Evolutionary conservation across 2,888 invertebrate species (phyloP).

Genomic region (Nysson spinosus): DNA sequence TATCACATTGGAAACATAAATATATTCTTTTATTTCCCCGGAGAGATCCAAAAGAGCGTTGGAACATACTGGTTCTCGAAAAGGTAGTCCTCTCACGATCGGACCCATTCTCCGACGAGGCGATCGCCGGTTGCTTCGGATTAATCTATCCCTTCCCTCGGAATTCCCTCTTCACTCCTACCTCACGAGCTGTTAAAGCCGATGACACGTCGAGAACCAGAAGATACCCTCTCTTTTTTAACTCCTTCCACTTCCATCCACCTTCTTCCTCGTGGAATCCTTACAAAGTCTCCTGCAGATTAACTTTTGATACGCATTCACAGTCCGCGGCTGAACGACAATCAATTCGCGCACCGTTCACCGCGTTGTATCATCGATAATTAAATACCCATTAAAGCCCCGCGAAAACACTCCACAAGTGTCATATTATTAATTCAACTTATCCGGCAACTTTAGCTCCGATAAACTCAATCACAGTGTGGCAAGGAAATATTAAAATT

Average conservation of each 20-base stretch:
- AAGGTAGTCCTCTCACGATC: conserved; percentile 59
- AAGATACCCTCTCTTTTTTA: conserved; percentile 16
- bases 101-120: conserved; percentile 40
- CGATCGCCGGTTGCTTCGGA: conserved; percentile 49
- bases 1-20: conserved; percentile 18
- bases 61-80: conserved; percentile 20
- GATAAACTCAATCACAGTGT: no score
- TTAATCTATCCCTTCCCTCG: conserved; percentile 37
- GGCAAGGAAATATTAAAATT: no score
- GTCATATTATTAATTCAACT: no score
- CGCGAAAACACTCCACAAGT: no score
- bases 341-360: conserved; percentile 33
- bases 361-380: conserved; percentile 37
- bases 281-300: conserved; percentile 42
- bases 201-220: conserved; percentile 38
- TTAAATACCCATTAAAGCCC: no score
- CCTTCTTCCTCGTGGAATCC: no score
- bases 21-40: conserved; percentile 54
- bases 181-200: conserved; percentile 14
- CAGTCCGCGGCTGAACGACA: conserved; percentile 40
- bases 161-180: background rate
- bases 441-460: no score
- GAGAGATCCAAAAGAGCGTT: conserved; percentile 24
- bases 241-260: conserved; percentile 15
- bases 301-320: conserved; percentile 51